These are phyloP conservation scores for Takifugu rubripes DNA, from an alignment of 2,797 vertebrate genomes.

Conservation along the genomic window DNA sequence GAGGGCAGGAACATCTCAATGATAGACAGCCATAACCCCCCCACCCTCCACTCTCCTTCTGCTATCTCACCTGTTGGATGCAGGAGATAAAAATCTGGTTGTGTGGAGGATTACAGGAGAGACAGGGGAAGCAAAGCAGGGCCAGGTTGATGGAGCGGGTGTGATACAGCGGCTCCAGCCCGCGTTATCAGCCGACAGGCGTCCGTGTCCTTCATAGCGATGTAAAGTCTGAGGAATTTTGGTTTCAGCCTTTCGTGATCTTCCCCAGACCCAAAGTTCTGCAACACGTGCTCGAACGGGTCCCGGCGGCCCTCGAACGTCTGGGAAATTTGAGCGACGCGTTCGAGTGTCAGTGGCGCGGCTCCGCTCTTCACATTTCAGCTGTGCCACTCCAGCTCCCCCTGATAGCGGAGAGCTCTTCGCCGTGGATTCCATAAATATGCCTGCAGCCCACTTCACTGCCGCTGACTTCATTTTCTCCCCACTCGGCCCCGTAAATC, in stretches of 20 bases:
- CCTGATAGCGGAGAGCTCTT: constrained; percentile 29
- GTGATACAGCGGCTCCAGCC: constrained; percentile 11
- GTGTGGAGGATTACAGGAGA: constrained; percentile 51
- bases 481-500: constrained; percentile 54
- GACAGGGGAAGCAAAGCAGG: constrained; percentile 14
- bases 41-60: neutral
- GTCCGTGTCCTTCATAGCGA: constrained; percentile 10
- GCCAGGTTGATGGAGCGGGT: constrained; percentile 20
- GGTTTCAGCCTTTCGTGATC: too few relatives aligned
- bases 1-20: constrained; percentile 22
- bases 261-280: too few relatives aligned
- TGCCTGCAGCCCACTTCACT: constrained; percentile 33
- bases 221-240: too few relatives aligned
- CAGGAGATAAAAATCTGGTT: constrained; percentile 55
- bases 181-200: constrained; percentile 32
- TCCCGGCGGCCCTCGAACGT: too few relatives aligned
- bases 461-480: constrained; percentile 64
- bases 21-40: constrained; percentile 53
- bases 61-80: constrained; percentile 60
- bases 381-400: neutral
- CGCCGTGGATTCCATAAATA: constrained; percentile 49
- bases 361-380: constrained; percentile 27
- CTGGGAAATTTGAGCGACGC: too few relatives aligned
- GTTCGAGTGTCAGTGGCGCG: too few relatives aligned
- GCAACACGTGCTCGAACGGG: too few relatives aligned